Evolutionary conservation across 1,140 invertebrate species (phyloP), one percentile per base, ranked within the genome.

Genomic region (Apis laboriosa): DNA sequence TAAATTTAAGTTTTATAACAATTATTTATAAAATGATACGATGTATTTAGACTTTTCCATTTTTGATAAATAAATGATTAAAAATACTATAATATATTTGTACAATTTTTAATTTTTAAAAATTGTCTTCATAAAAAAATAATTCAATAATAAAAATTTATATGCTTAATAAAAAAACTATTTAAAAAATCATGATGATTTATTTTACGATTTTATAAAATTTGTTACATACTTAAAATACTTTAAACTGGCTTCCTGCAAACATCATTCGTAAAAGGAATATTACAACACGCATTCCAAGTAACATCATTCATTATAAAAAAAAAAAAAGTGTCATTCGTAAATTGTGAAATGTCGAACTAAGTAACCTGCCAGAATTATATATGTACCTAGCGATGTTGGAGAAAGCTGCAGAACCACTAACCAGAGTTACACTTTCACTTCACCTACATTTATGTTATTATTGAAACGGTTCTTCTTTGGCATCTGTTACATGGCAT

Each of bases 381-480:
- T 86, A 88, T 88, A 77, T 82, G 34, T 66, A 58, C 68, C 21
- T 78, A 77, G 72, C 55, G 84, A 84, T 83, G 76, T 88, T 70
- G 85, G 88, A 88, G 88, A 89, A 89, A 89, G 88, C 80, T 88
- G 87, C 56, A 88, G 74, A 71, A 86, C 86, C 80, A 79, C 81
- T 84, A 74, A 78, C 85, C 76, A 75, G 70, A 80, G 76, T 67
- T 80, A 53, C 34, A 88, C 88, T 88, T 89, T 89, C 88, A 89
- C 88, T 88, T 88, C 76, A 83, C 71, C 74, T 88, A 77, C 53
- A 78, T 82, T 86, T 73, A 71, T 51, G 17, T 67, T 85, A 71
- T 80, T 83, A 68, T 56, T 61, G 66, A 82, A 70, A 68, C 63
- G 21, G 19, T 60, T 86, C 81, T 76, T 88, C 87, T 83, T 68